These are phyloP conservation scores for Camponotus pennsylvanicus DNA, from an alignment of 1,140 invertebrate genomes.

Conservation along the genomic window DNA sequence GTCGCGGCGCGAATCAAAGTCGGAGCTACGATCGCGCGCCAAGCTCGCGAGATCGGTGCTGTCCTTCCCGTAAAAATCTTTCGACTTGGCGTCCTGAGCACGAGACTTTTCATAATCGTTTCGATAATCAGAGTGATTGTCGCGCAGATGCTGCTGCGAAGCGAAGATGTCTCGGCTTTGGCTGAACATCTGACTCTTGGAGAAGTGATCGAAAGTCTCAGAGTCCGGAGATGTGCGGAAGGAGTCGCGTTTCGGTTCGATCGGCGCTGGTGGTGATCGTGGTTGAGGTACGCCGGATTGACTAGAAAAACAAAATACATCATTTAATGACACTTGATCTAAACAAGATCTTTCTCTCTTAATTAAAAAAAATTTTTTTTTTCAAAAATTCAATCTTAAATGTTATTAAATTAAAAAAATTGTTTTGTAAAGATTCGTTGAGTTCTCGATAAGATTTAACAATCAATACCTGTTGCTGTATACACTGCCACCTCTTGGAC, in stretches of 20 bases:
- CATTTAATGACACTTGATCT: not conserved
- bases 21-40: constrained; percentile 78
- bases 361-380: not conserved
- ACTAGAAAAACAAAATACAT: constrained; percentile 66
- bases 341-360: not conserved
- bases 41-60: constrained; percentile 83
- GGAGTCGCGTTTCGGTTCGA: constrained; percentile 90
- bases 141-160: constrained; percentile 82
- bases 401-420: not conserved
- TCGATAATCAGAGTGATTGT: constrained; percentile 78
- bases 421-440: not conserved
- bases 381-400: not conserved
- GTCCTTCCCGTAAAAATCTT: constrained; percentile 87
- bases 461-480: constrained; percentile 84
- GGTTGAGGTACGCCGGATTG: constrained; percentile 85
- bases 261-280: constrained; percentile 89
- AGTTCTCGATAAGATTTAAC: not conserved
- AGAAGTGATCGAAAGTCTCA: constrained; percentile 87
- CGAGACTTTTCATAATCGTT: constrained; percentile 83
- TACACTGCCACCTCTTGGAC: constrained; percentile 85
- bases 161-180: constrained; percentile 84
- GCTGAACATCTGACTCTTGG: constrained; percentile 84
- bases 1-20: constrained; percentile 83
- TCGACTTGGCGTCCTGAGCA: constrained; percentile 86
- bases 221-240: constrained; percentile 90